These are phyloP conservation scores for Mionectes macconnelli DNA, from an alignment of 2,113 vertebrate species.

Conservation along the genomic window DNA sequence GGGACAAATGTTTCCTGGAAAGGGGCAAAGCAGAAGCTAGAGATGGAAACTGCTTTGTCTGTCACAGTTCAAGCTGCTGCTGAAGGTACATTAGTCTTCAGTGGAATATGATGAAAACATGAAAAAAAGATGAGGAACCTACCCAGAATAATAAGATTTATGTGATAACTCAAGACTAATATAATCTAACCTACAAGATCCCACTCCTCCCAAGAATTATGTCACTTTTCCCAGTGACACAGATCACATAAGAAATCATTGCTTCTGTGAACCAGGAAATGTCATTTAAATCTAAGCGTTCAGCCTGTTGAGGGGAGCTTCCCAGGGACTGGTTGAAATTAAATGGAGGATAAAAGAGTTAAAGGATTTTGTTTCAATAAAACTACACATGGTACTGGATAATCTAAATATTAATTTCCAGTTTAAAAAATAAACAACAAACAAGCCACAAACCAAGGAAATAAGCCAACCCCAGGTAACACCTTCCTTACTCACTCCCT, in stretches of 20 bases:
- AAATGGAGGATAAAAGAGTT: not conserved
- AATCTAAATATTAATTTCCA: constrained; percentile 15
- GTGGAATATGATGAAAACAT: not conserved
- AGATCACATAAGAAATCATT: not conserved
- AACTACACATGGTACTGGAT: not conserved
- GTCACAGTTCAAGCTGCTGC: not conserved
- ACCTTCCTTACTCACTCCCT: not conserved
- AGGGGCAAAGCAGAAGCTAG: not conserved
- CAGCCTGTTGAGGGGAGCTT: not conserved
- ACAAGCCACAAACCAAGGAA: not conserved
- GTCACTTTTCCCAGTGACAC: not conserved
- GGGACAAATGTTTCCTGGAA: not conserved
- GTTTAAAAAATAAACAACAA: not conserved
- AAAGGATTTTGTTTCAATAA: not conserved
- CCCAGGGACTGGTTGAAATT: not conserved
- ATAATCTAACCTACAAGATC: not conserved
- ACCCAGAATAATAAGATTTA: not conserved
- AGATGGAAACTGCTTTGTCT: not conserved
- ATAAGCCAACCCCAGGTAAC: not conserved
- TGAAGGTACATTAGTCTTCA: not conserved
- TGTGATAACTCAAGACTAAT: not conserved
- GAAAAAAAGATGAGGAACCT: not conserved
- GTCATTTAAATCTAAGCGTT: not conserved
- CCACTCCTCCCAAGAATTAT: not conserved
- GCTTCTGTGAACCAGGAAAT: not conserved